Evolutionary conservation across 2,888 invertebrate species (phyloP).

Genomic region (Sipha maydis): DNA sequence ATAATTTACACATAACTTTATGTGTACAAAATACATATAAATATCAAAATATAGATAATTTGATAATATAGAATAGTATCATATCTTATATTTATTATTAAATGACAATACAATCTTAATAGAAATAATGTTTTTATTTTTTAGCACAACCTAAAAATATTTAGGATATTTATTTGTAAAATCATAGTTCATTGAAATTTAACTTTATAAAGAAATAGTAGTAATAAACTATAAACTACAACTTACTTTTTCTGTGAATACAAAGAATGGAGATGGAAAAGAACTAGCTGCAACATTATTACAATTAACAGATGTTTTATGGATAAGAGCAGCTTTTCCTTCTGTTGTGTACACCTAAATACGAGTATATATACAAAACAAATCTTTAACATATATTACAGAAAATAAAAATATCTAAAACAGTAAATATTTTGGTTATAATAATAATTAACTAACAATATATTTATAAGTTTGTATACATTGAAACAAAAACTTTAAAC

Average conservation of each 20-base stretch:
- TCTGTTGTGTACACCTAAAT: slow-evolving; percentile 88
- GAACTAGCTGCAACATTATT: slow-evolving; percentile 82
- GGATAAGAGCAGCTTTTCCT: slow-evolving; percentile 92
- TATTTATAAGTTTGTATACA: neutral
- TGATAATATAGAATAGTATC: too few relatives aligned
- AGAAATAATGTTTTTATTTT: too few relatives aligned
- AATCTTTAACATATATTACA: neutral
- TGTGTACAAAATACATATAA: too few relatives aligned
- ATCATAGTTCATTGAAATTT: neutral
- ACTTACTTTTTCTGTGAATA: slow-evolving; percentile 92
- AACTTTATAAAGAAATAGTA: neutral
- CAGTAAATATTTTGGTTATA: neutral
- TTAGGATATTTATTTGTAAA: too few relatives aligned
- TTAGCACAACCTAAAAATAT: too few relatives aligned
- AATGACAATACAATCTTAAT: too few relatives aligned
- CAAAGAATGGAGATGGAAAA: slow-evolving; percentile 94
- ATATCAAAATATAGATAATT: too few relatives aligned
- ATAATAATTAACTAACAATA: neutral
- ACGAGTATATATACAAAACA: slow-evolving; percentile 29
- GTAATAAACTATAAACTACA: neutral
- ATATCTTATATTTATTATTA: too few relatives aligned
- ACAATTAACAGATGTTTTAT: slow-evolving; percentile 97
- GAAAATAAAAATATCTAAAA: neutral
- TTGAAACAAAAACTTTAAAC: neutral
- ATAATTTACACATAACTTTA: too few relatives aligned